These are phyloP conservation scores for Muscicapa adusta DNA, from an alignment of 2,113 vertebrate species.

Conservation along the genomic window DNA sequence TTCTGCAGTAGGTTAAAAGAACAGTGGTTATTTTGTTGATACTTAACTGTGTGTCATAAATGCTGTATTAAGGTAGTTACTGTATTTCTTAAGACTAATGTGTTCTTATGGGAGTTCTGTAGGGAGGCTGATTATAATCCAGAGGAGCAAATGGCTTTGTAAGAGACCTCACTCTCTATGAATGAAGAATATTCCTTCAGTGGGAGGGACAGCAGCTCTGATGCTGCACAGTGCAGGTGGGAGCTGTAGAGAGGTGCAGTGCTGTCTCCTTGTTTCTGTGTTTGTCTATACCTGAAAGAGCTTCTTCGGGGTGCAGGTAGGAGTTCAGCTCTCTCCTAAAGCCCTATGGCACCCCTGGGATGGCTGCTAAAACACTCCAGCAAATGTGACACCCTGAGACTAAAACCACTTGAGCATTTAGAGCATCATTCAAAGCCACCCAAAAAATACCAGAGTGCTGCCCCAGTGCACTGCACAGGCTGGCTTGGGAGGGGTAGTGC, in stretches of 20 bases:
- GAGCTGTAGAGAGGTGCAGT: rapidly evolving
- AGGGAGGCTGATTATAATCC: neutral
- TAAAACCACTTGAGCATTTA: neutral
- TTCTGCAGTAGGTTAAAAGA: neutral
- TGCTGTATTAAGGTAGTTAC: neutral
- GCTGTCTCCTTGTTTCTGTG: neutral
- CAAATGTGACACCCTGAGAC: no score
- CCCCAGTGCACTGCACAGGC: neutral
- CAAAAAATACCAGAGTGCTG: neutral
- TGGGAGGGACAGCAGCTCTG: neutral
- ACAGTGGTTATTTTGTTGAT: neutral
- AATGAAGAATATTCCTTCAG: neutral
- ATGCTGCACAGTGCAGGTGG: neutral
- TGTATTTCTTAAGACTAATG: neutral
- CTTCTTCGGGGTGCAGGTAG: neutral
- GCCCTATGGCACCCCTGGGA: neutral
- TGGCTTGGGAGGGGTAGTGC: neutral
- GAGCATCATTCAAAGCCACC: neutral
- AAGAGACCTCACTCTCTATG: neutral
- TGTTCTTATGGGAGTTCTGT: neutral
- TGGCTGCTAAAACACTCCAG: neutral
- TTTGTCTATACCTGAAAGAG: neutral
- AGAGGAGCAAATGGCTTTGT: neutral
- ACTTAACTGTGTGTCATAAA: neutral
- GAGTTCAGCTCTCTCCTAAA: neutral